Conservation (phyloP, 2,888 invertebrate species). For the Xestia ashworthii region DNA sequence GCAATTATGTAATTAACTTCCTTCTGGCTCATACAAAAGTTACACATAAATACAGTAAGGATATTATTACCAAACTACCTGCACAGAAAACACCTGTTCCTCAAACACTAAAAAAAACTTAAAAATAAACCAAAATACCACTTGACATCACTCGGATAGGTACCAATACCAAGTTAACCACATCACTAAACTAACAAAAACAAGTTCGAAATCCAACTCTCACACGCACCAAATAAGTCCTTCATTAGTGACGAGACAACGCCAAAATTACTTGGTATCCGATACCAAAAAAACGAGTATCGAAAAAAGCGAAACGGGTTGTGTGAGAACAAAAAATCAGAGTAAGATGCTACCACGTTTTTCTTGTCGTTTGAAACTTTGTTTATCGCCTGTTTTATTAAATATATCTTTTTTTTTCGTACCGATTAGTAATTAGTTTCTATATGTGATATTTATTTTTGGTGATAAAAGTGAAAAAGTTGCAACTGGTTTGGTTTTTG, state of each 20-base stretch:
- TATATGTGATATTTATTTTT: constrained; percentile 42
- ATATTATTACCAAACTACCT: constrained; percentile 64
- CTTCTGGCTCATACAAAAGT: constrained; percentile 30
- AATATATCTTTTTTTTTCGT: constrained; percentile 61
- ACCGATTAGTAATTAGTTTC: constrained; percentile 36
- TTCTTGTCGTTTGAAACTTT: constrained; percentile 65
- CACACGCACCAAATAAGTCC: constrained; percentile 42
- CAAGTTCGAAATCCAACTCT: constrained; percentile 50
- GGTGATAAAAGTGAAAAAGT: constrained; percentile 12
- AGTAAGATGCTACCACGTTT: constrained; percentile 73
- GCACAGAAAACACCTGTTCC: constrained; percentile 73
- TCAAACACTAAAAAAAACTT: constrained; percentile 63
- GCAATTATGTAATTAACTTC: constrained; percentile 47
- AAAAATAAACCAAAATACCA: constrained; percentile 68
- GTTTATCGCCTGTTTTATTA: constrained; percentile 71
- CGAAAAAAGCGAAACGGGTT: constrained; percentile 75
- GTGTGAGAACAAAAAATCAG: constrained; percentile 78
- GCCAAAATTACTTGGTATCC: constrained; percentile 40
- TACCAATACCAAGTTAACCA: constrained; percentile 42
- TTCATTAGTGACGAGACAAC: constrained; percentile 53
- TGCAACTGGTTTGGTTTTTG: not conserved
- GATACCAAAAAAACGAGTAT: constrained; percentile 65
- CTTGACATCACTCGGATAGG: constrained; percentile 69
- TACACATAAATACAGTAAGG: constrained; percentile 52
- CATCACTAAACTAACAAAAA: constrained; percentile 48